Evolutionary conservation across 2,113 vertebrate genomes (phyloP), one percentile per base, ranked within the genome.

Genomic region (Elephantulus edwardii): DNA sequence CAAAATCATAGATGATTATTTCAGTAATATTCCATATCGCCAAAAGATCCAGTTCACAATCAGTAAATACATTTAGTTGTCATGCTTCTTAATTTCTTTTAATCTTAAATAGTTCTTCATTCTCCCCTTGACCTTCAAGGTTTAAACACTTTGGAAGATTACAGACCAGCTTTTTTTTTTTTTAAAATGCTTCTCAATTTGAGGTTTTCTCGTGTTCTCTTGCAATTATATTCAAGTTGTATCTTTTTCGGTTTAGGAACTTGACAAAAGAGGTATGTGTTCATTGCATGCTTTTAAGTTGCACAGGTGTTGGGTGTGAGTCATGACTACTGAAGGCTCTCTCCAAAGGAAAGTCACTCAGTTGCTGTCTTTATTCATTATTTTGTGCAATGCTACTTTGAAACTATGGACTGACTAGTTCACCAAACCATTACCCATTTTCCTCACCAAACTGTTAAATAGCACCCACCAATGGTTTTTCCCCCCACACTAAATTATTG

Each of bases 141-240:
- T 64, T 28, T 83, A 54, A 38, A 40, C 38, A 38, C 72, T 86
- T 87, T 91, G 35, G 6, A 88, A 93, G 35, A 82, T 33, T 52
- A 40, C 16, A 83, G 4, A n/a, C 8, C 35, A 90, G 11, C 86
- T 85, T 68, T 92, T 88, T 90, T 88, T 8, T 89, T 35, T 90
- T 88, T 8, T 89, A 33, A 94, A 89, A 40, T 71, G 70, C 30
- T 35, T 52, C 30, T 83, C n/a, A 76, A 22, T 78, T 60, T 93
- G 35, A 8, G 22, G 54, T 78, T 83, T 44, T 84, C 10, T 88
- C 22, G 76, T 2, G 11, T 50, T 2, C 82, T 46, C 38, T 83
- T 33, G 5, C n/a, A 81, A 28, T 80, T 86, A 92, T 46, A 66
- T 85, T 93, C 16, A 66, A n/a, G 3, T 71, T 82, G 33, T 80